A percentile compares a stretch with the other conserved stretches of the same genome.
Evolutionary conservation across 1,140 invertebrate genomes (phyloP).

Genomic region (Magallana angulata): DNA sequence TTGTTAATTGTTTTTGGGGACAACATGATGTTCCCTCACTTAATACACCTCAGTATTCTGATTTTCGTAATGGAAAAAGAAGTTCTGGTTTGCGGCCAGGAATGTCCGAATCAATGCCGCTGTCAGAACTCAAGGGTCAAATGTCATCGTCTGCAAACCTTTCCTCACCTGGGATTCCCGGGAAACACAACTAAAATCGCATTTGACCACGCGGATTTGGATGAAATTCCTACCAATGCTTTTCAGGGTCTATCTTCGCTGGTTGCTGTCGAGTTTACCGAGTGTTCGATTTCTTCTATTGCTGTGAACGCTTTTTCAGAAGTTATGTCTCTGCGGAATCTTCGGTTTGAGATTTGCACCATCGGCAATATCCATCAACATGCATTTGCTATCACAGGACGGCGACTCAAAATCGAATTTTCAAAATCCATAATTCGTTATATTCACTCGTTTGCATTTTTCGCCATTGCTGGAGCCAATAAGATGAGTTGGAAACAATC

Average conservation of each 20-base stretch:
- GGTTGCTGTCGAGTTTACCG: not conserved
- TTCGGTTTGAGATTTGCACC: not conserved
- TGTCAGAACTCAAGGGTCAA: not conserved
- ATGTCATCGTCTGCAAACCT: not conserved
- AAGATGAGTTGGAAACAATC: not conserved
- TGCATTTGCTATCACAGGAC: not conserved
- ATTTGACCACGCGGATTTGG: not conserved
- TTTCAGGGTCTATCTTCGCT: not conserved
- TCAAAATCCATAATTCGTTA: not conserved
- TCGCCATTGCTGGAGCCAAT: not conserved
- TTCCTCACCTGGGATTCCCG: not conserved
- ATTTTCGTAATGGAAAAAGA: no score
- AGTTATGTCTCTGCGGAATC: not conserved
- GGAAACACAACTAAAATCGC: constrained; percentile 15
- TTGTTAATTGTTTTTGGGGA: no score
- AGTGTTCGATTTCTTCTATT: not conserved
- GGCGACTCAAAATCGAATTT: not conserved
- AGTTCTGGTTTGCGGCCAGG: not conserved
- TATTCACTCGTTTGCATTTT: not conserved
- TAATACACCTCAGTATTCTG: no score
- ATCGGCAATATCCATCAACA: not conserved
- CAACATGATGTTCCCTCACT: no score
- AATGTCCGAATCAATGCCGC: not conserved
- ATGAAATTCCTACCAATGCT: not conserved
- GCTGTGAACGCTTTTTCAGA: not conserved